Base-by-base conservation (phyloP, 2,113 vertebrate species). In the Paedocypris sp. region DNA sequence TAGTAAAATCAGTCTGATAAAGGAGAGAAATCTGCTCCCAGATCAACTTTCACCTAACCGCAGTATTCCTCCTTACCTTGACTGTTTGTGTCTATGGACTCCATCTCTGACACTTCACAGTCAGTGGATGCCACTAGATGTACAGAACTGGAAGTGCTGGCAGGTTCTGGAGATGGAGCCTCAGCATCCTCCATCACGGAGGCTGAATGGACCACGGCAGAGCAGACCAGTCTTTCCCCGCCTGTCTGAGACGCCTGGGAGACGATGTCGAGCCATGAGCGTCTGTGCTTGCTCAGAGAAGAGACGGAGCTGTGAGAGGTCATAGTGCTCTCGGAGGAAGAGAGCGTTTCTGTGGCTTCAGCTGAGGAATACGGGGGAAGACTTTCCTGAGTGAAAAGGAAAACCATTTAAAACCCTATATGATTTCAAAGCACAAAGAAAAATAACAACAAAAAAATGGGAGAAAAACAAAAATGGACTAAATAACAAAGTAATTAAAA, bases 191-290 rank as follows among this genome's bases (percentile, higher is more conserved):
- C 19, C 39, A 48, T 51, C 38, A 10, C 1, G 45, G 16, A 0
- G 64, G 67, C 76, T 0, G 74, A 65, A 52, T 89, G 87, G 15
- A 88, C 68, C 66, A 86, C 85, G 4, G 80, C 79, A 0, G 86
- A 82, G 43, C 87, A 85, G 0, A 83, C 75, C 47, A 83, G 32
- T 3, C 80, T 75, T 6, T 83, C 88, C 16, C 73, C 79, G 1
- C 60, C 10, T 0, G 77, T 68, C 0, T 70, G 59, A 6, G 79
- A 18, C 18, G 84, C 60, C 69, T 87, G 82, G 19, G 83, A 79
- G n/a, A 87, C 83, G 0, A 82, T 68, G 66, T 91, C 81, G 3
- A 84, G 70, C 85, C 86, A 89, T 20, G 90, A 91, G 66, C 86
- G 88, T 41, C 86, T 86, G 4, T 89, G 78, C 73, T 89, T 91